These are phyloP conservation scores for Zoroaster sp. DNA, from an alignment of 53 echinoderm and acorn worm genomes.

Conservation along the genomic window DNA sequence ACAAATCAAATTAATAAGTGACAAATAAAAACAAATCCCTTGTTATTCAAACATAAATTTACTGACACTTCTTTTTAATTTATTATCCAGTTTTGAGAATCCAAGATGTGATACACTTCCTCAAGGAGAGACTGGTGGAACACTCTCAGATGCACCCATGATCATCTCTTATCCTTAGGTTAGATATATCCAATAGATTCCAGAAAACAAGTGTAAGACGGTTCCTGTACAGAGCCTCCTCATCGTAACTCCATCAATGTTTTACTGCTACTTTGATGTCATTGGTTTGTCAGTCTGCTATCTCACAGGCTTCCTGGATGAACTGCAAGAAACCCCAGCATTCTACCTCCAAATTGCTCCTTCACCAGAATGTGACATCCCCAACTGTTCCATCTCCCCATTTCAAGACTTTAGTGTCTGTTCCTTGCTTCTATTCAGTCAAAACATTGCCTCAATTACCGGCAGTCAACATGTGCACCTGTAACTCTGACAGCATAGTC, in stretches of 20 bases:
- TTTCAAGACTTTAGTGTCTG: background rate
- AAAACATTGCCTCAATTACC: background rate
- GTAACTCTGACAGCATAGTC: background rate
- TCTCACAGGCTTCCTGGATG: background rate
- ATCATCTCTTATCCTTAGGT: background rate
- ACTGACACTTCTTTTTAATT: constrained; percentile 33
- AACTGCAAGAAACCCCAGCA: background rate
- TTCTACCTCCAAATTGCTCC: background rate
- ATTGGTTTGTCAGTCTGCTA: background rate
- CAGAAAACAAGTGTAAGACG: background rate
- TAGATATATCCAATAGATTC: background rate
- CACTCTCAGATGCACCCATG: constrained; percentile 25
- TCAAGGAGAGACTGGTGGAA: background rate
- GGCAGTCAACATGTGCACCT: background rate
- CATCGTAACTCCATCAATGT: background rate
- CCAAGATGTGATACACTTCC: constrained; percentile 15
- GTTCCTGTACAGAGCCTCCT: background rate
- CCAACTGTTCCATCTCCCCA: background rate
- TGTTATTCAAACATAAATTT: no score
- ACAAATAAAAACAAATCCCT: no score
- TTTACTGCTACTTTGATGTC: background rate
- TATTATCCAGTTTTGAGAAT: constrained; percentile 25
- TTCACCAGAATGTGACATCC: background rate
- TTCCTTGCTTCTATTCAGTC: background rate
- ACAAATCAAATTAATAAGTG: no score